Percentiles rank a stretch among this genome's conserved stretches.
phyloP scores from a whole-genome alignment of 2,113 vertebrate species.

The Aramus guarauna region DNA sequence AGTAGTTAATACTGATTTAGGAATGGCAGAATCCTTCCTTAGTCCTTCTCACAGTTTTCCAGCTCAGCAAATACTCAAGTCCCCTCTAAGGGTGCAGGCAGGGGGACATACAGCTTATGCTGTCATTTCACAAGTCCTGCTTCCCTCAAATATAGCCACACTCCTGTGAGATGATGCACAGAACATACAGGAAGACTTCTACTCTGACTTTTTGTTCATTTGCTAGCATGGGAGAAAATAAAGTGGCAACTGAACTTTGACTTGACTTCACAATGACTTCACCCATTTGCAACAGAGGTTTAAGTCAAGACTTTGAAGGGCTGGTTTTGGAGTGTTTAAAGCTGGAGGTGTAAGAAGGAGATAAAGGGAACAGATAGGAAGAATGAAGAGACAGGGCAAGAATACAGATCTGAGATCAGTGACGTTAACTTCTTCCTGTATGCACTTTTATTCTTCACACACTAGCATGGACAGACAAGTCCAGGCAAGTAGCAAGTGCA shows the following conservation, averaged over 20 bases:
- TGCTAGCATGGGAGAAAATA: neutral
- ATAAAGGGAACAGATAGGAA: neutral
- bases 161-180: neutral
- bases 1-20: neutral
- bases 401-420: neutral
- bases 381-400: neutral
- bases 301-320: neutral
- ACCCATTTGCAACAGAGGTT: neutral
- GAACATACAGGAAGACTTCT: neutral
- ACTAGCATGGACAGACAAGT: neutral
- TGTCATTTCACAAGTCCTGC: neutral
- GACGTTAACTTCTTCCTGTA: neutral
- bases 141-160: neutral
- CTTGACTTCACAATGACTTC: neutral
- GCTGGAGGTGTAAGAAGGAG: neutral
- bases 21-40: neutral
- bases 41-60: neutral
- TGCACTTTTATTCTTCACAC: neutral
- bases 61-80: neutral
- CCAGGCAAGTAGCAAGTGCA: neutral
- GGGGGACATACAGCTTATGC: accelerated
- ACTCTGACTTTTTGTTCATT: neutral
- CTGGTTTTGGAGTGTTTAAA: neutral
- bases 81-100: neutral
- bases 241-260: neutral